Evolutionary conservation across 2,888 invertebrate species (phyloP), one percentile per base, ranked within the genome.

Genomic region (Xestia sexstrigata): DNA sequence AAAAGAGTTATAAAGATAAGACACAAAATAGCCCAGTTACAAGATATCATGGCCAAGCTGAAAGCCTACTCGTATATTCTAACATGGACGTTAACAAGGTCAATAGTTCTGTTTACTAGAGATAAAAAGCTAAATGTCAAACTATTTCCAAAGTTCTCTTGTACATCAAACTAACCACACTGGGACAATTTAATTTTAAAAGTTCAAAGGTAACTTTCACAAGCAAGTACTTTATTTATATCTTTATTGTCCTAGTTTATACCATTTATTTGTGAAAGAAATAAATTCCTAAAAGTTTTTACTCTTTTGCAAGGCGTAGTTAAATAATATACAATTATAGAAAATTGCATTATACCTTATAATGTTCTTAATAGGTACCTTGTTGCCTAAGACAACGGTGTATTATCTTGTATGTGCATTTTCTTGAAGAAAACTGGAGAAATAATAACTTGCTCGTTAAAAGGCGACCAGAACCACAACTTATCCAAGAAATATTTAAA

Each of bases 51-150:
- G 30, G 1, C 20, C 15, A 39, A 52, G 3, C 15, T 39, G 15
- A 62, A 55, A 68, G 39, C 39, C 45, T 62, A 20, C 20, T 62
- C 11, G 20, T 39, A 60, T 66, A 2, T 30, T 35, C 35, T 42
- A 8, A 23, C 52, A 11, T 45, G 20, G 20, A 39, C 9, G 52
- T 55, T 74, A 35, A 63, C 23, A 49, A 75, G 55, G 76, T 82
- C 55, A 79, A 76, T 45, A 65, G 68, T 76, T 45, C 49, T 82
- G 55, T 69, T 82, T 76, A 45, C 69, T 30, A 26, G 42, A 69
- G 47, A 49, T 49, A 74, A 68, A 47, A 47, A 76, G 23, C 23
- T n/a, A 76, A 45, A 45, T 55, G n/a, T 67, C 66, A 67, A 67
- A 76, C 30, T 23, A 76, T 39, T 76, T 35, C 15, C 39, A 67